These are phyloP conservation scores for Gortyna flavago DNA, from an alignment of 2,888 invertebrate species.

Conservation along the genomic window DNA sequence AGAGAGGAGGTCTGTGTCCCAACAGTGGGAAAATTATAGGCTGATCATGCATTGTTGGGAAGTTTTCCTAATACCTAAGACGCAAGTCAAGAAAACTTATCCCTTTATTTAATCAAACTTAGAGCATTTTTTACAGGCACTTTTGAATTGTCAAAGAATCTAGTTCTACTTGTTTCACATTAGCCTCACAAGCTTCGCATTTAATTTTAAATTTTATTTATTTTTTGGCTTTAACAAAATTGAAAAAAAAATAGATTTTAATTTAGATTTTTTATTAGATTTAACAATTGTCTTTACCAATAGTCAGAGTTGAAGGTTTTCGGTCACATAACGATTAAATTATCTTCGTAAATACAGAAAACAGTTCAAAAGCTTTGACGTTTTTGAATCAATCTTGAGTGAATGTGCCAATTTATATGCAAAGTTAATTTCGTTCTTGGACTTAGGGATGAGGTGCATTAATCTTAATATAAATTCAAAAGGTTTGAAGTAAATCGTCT, in stretches of 20 bases:
- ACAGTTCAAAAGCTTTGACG: neutral
- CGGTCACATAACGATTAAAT: neutral
- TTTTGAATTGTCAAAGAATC: neutral
- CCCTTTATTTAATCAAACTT: too few species aligned
- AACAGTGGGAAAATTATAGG: too few species aligned
- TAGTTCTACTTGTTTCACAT: neutral
- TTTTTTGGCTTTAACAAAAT: too few species aligned
- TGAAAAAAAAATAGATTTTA: too few species aligned
- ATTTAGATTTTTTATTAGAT: too few species aligned
- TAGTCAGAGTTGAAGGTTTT: neutral
- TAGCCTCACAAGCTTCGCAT: neutral
- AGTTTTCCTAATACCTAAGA: too few species aligned
- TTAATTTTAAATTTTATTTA: neutral
- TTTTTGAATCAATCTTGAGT: conserved; percentile 35
- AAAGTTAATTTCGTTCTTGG: conserved; percentile 42
- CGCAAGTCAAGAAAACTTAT: neutral
- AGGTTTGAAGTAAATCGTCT: conserved; percentile 46
- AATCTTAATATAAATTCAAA: conserved; percentile 58
- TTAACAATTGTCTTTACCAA: neutral
- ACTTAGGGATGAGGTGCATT: conserved; percentile 36
- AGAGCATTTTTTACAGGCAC: too few species aligned
- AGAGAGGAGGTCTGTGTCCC: too few species aligned
- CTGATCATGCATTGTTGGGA: neutral
- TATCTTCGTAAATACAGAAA: neutral
- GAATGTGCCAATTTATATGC: conserved; percentile 55